phyloP scores from a whole-genome alignment of 2,888 invertebrate species.

The Oasisia sp. region DNA sequence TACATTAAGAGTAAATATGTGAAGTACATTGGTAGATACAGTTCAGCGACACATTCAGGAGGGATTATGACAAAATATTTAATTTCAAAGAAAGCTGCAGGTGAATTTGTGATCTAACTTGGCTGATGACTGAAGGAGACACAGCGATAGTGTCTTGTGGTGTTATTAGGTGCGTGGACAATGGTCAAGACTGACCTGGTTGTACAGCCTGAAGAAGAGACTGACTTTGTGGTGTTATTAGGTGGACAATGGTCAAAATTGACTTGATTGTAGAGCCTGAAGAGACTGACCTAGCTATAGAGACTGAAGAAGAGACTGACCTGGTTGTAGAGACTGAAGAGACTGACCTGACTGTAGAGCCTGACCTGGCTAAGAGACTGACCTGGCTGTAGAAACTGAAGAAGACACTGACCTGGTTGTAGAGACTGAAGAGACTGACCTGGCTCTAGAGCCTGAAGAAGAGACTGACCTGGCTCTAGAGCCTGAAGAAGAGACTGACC shows the following conservation, averaged over 20 bases:
- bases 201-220: conserved; percentile 47
- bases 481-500: no score
- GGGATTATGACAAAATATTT: background rate
- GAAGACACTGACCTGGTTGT: no score
- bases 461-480: no score
- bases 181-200: conserved; percentile 46
- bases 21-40: background rate
- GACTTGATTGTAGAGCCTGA: conserved; percentile 50
- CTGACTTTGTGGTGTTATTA: conserved; percentile 35
- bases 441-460: no score
- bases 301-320: no score
- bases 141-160: background rate
- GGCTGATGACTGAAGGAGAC: background rate
- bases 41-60: background rate
- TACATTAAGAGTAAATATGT: background rate
- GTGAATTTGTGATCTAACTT: background rate
- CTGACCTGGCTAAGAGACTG: no score
- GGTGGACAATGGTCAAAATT: conserved; percentile 30
- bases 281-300: conserved; percentile 49
- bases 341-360: no score
- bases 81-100: no score
- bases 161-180: background rate
- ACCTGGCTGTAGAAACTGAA: no score
- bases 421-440: no score
- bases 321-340: no score